A percentile compares a stretch with the other conserved stretches of the same genome.
Conservation (phyloP, 2,113 vertebrate species). For the Nycticebus coucang region DNA sequence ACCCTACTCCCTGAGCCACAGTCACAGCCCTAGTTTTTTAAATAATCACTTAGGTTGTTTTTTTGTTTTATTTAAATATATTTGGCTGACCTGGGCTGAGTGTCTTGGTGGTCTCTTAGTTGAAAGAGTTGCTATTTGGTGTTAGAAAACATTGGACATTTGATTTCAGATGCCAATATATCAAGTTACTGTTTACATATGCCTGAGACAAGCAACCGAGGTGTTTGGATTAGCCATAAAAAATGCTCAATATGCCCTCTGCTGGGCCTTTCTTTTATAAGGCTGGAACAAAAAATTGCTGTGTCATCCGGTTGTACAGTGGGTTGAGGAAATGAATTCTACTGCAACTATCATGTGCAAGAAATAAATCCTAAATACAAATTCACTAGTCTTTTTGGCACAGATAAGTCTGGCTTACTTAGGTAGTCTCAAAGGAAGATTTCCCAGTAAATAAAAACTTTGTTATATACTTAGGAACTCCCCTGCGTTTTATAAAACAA, state of each 20-base stretch:
- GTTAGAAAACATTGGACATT: conserved; percentile 54
- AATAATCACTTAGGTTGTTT: conserved; percentile 66
- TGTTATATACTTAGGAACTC: conserved; percentile 11
- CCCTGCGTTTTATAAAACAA: conserved; percentile 48
- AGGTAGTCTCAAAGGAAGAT: conserved; percentile 57
- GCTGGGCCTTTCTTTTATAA: conserved; percentile 60
- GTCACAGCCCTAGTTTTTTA: conserved; percentile 8
- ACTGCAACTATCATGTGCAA: not conserved
- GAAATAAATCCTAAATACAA: conserved; percentile 36
- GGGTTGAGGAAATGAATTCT: conserved; percentile 38
- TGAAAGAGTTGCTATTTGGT: conserved; percentile 56
- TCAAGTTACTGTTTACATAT: conserved; percentile 55
- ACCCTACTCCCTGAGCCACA: too few relatives aligned
- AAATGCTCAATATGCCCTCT: conserved; percentile 66
- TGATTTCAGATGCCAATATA: conserved; percentile 51
- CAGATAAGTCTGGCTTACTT: not conserved
- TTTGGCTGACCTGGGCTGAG: conserved; percentile 61
- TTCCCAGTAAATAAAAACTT: conserved; percentile 9
- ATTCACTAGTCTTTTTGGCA: conserved; percentile 22
- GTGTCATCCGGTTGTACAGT: conserved; percentile 46
- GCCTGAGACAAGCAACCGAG: conserved; percentile 10
- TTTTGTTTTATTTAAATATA: conserved; percentile 65
- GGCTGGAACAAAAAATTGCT: conserved; percentile 32
- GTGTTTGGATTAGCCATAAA: conserved; percentile 29
- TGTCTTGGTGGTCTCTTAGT: conserved; percentile 61